Evolutionary conservation across 1,140 invertebrate genomes (phyloP).

Genomic region (Mizuhopecten yessoensis): DNA sequence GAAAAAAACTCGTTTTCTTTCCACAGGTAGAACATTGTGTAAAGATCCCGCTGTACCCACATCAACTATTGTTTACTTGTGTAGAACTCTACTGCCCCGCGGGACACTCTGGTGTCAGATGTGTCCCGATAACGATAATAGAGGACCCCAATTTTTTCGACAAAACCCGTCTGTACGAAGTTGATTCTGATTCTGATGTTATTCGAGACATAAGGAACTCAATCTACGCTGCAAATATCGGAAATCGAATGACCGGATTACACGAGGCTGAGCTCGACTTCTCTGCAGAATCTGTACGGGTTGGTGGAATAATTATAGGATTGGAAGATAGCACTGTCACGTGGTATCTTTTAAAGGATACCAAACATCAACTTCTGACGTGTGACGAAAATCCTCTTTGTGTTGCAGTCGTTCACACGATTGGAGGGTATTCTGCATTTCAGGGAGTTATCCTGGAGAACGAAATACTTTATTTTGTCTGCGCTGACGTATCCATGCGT

Average conservation of each 20-base stretch:
- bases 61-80: slow-evolving; percentile 23
- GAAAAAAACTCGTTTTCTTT: too few species aligned
- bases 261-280: slow-evolving; percentile 61
- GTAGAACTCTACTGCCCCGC: slow-evolving; percentile 18
- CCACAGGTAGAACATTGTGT: slow-evolving; percentile 47
- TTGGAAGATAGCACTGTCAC: slow-evolving; percentile 49
- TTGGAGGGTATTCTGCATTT: not conserved
- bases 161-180: slow-evolving; percentile 45
- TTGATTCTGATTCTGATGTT: not conserved
- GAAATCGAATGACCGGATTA: slow-evolving; percentile 44
- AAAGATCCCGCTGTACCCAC: slow-evolving; percentile 7
- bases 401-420: not conserved
- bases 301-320: slow-evolving; percentile 47
- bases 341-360: slow-evolving; percentile 58
- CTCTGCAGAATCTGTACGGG: not conserved
- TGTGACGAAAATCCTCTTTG: not conserved
- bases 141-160: not conserved
- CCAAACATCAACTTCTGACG: not conserved
- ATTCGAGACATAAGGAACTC: slow-evolving; percentile 53
- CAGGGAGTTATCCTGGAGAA: not conserved
- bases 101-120: slow-evolving; percentile 8
- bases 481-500: not conserved
- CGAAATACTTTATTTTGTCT: not conserved
- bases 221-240: slow-evolving; percentile 55
- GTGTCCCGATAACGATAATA: not conserved